phyloP scores from a whole-genome alignment of 37 sponge, comb jelly and placozoan genomes.

The Mnemiopsis leidyi region DNA sequence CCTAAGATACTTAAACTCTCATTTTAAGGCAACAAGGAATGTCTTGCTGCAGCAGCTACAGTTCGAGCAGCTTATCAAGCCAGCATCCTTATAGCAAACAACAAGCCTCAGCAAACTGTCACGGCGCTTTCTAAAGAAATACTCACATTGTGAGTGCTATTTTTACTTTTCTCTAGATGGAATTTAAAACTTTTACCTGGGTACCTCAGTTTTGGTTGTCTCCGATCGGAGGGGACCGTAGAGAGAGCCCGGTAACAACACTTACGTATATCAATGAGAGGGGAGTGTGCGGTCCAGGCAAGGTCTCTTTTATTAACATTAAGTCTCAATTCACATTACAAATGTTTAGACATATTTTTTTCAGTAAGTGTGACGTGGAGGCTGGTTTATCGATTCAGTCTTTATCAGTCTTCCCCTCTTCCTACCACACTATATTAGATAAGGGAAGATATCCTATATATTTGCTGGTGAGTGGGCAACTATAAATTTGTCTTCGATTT shows the following conservation, averaged over 20 bases:
- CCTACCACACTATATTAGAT: slow-evolving; percentile 19
- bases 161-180: too few relatives aligned
- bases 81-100: slow-evolving; percentile 55
- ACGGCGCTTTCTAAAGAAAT: slow-evolving; percentile 46
- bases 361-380: slow-evolving; percentile 55
- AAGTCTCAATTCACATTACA: too few relatives aligned
- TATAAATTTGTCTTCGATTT: not conserved
- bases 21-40: not conserved
- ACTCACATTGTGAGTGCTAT: slow-evolving; percentile 13
- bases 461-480: slow-evolving; percentile 13
- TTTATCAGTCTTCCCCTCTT: slow-evolving; percentile 19
- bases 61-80: slow-evolving; percentile 60
- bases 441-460: slow-evolving; percentile 51
- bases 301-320: too few relatives aligned
- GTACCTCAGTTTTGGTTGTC: too few relatives aligned
- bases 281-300: too few relatives aligned
- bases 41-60: slow-evolving; percentile 46
- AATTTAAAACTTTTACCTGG: too few relatives aligned
- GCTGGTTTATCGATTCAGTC: slow-evolving; percentile 53
- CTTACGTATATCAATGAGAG: too few relatives aligned
- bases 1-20: not conserved
- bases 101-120: slow-evolving; percentile 17
- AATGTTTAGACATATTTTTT: too few relatives aligned
- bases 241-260: too few relatives aligned
- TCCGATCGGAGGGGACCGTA: too few relatives aligned